Percentiles rank a stretch among this genome's conserved stretches.
These are phyloP conservation scores for Rosalia funebris DNA, from an alignment of 2,888 invertebrate genomes.

Conservation along the genomic window DNA sequence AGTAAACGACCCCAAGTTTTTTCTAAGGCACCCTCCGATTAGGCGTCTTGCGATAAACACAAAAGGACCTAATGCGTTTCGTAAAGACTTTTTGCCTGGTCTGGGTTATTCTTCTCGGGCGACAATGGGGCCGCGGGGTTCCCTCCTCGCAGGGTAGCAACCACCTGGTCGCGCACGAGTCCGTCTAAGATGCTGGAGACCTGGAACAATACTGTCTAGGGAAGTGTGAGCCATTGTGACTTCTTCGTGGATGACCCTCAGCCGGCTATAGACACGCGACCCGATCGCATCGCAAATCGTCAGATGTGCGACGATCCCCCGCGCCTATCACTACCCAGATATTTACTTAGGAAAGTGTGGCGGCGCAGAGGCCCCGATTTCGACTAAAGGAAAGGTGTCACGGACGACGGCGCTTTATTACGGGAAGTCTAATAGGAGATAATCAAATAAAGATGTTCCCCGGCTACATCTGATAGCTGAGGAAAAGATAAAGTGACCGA, in stretches of 20 bases:
- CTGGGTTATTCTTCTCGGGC: constrained; percentile 36
- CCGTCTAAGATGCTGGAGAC: constrained; percentile 39
- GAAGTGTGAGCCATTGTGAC: constrained; percentile 25
- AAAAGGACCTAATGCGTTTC: constrained; percentile 32
- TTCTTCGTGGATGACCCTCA: constrained; percentile 30
- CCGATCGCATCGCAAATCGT: constrained; percentile 21
- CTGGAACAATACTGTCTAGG: constrained; percentile 46
- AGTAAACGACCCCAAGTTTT: constrained; percentile 41
- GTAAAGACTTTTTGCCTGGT: constrained; percentile 47
- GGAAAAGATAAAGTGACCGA: too few relatives aligned
- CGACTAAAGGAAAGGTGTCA: too few relatives aligned
- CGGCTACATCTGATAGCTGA: too few relatives aligned
- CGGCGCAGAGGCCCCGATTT: too few relatives aligned
- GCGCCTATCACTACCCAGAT: too few relatives aligned
- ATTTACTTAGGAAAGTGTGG: too few relatives aligned
- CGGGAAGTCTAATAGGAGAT: too few relatives aligned
- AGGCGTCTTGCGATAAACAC: constrained; percentile 36
- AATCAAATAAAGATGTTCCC: too few relatives aligned
- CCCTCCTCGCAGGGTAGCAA: constrained; percentile 24
- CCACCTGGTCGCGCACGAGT: constrained; percentile 49
- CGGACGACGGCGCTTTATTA: too few relatives aligned
- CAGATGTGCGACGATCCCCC: constrained; percentile 15
- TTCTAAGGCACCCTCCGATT: constrained; percentile 48
- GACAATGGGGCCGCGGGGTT: constrained; percentile 36
- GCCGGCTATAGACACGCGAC: constrained; percentile 17